Base-by-base conservation (phyloP, 2,888 invertebrate species). In the Drosophila maculinotata region DNA sequence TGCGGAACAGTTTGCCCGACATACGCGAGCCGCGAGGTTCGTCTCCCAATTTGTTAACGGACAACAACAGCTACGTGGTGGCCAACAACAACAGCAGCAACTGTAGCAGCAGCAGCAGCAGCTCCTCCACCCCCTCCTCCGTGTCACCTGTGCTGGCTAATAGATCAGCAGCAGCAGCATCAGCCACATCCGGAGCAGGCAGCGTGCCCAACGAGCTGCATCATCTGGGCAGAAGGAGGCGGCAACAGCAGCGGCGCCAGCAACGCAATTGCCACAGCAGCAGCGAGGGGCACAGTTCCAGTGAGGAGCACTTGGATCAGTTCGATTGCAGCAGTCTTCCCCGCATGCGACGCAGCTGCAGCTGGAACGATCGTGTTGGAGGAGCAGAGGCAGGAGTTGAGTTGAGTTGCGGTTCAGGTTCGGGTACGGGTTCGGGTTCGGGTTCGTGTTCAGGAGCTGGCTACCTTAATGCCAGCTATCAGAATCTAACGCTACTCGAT, bases 401-500 rank as follows among this genome's bases (percentile, higher is more conserved):
- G n/a, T n/a, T n/a, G n/a, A n/a, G n/a, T n/a, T n/a, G n/a, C n/a
- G n/a, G n/a, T n/a, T n/a, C n/a, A n/a, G n/a, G n/a, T n/a, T n/a
- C n/a, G n/a, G n/a, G n/a, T n/a, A n/a, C n/a, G n/a, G n/a, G n/a
- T n/a, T n/a, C n/a, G n/a, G n/a, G n/a, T n/a, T n/a, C n/a, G n/a
- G n/a, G n/a, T n/a, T 10, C 80, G 79, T 10, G 69, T 48, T 30
- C 56, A 41, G 62, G 79, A 15, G 48, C 60, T 17, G 90, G 87
- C 28, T 89, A 93, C 92, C 85, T 91, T 53, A 94, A 94, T 85
- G 93, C 93, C 82, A 94, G 94, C 90, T 94, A 94, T 91, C 93
- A 93, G 52, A 93, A 94, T 91, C 92, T 94, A 74, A 94, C 94
- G 38, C 92, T 93, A 57, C 91, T 94, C 59, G 93, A 94, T 85